phyloP scores from a whole-genome alignment of 2,888 invertebrate species.

The Keiferia lycopersicella region DNA sequence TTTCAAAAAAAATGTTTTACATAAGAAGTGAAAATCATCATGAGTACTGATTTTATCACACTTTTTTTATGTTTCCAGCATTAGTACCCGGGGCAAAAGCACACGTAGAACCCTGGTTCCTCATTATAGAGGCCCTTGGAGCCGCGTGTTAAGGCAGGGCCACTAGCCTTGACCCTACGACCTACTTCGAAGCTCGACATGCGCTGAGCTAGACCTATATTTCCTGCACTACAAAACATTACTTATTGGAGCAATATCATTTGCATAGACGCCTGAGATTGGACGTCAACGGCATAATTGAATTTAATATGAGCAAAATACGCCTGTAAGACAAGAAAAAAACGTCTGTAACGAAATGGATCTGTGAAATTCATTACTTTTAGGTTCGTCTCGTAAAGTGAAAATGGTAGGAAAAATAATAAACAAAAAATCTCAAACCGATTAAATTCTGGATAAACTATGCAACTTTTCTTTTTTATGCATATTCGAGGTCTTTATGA shows the following conservation, averaged over 20 bases:
- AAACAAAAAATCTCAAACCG: too few species aligned
- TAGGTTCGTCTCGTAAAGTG: too few species aligned
- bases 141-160: slow-evolving; percentile 10
- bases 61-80: background rate
- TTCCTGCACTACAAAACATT: background rate
- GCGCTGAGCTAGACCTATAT: slow-evolving; percentile 2
- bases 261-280: background rate
- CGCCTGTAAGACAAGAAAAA: too few species aligned
- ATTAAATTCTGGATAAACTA: too few species aligned
- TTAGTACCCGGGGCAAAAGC: background rate
- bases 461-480: too few species aligned
- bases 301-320: background rate
- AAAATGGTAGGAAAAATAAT: too few species aligned
- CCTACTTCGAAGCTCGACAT: background rate
- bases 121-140: slow-evolving; percentile 7
- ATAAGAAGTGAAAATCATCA: too few species aligned
- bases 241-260: background rate
- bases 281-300: background rate
- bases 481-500: too few species aligned
- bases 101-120: background rate
- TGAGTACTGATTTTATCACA: too few species aligned
- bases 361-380: too few species aligned
- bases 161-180: slow-evolving; percentile 14
- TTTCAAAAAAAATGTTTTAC: too few species aligned
- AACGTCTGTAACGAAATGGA: too few species aligned